A percentile compares a stretch with the other conserved stretches of the same genome.
These are phyloP conservation scores for Thrips palmi DNA, from an alignment of 1,140 invertebrate genomes.

Conservation along the genomic window DNA sequence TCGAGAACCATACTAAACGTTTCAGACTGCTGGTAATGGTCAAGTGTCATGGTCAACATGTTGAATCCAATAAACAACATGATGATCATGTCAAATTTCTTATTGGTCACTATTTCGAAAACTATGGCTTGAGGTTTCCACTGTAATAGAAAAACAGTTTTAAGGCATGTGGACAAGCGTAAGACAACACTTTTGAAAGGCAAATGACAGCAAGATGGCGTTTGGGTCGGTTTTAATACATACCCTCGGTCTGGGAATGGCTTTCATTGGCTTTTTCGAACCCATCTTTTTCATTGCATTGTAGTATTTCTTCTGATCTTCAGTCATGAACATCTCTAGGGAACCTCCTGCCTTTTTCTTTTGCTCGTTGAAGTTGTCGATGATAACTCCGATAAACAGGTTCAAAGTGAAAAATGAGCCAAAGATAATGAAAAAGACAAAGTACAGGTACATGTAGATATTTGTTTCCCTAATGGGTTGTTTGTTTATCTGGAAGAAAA, in stretches of 20 bases:
- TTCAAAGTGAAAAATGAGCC: conserved; percentile 96
- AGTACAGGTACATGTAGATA: conserved; percentile 96
- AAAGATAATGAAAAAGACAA: conserved; percentile 95
- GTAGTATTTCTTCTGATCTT: conserved; percentile 99
- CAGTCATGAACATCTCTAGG: conserved; percentile 99
- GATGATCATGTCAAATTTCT: conserved; percentile 98
- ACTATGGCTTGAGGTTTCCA: conserved; percentile 89
- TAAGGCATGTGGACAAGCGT: background rate
- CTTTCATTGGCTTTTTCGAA: conserved; percentile 93
- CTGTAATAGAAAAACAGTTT: conserved; percentile 37
- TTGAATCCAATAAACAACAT: conserved; percentile 98
- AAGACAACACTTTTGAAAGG: background rate
- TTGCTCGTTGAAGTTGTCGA: conserved; percentile 97
- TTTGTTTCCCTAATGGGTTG: conserved; percentile 89
- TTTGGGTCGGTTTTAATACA: conserved; percentile 17
- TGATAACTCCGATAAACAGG: conserved; percentile 95
- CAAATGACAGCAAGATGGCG: background rate
- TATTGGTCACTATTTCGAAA: conserved; percentile 93
- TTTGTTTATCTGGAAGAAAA: conserved; percentile 47
- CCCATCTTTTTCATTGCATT: conserved; percentile 99
- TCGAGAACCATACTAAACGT: conserved; percentile 69
- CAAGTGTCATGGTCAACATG: conserved; percentile 97
- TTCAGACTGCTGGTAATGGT: conserved; percentile 79
- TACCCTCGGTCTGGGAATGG: conserved; percentile 90
- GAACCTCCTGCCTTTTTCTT: conserved; percentile 98